These are phyloP conservation scores for Chrysolina oricalcia DNA, from an alignment of 2,888 invertebrate genomes.

Conservation along the genomic window DNA sequence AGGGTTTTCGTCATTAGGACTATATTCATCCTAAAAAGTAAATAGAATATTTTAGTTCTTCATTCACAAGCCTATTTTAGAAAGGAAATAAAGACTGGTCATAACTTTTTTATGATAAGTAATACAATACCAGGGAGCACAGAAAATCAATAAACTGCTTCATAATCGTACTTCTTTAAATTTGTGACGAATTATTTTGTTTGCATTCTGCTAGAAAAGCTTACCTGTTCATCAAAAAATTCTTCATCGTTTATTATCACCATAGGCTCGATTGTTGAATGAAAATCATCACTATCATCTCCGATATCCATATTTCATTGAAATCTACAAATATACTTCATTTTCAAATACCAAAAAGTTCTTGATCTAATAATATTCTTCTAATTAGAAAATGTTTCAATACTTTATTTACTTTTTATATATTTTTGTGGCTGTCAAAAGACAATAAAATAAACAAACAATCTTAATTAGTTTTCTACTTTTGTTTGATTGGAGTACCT, in stretches of 20 bases:
- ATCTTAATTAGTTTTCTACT: slow-evolving; percentile 52
- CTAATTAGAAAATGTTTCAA: not conserved
- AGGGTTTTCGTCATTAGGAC: slow-evolving; percentile 33
- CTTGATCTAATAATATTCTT: not conserved
- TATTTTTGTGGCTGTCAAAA: slow-evolving; percentile 35
- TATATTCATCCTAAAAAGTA: slow-evolving; percentile 27
- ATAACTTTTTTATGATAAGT: slow-evolving; percentile 10
- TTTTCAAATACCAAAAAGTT: not conserved
- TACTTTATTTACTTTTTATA: slow-evolving; percentile 36
- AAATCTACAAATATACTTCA: slow-evolving; percentile 45
- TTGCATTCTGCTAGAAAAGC: slow-evolving; percentile 34
- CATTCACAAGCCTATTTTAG: no score
- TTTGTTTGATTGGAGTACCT: slow-evolving; percentile 46
- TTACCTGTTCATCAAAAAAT: slow-evolving; percentile 54
- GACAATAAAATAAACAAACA: slow-evolving; percentile 63
- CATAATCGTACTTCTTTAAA: not conserved
- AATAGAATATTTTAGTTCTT: no score
- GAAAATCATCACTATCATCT: slow-evolving; percentile 59
- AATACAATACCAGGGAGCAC: slow-evolving; percentile 28
- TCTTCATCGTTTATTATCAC: slow-evolving; percentile 65
- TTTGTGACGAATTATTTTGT: not conserved
- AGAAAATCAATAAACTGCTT: not conserved
- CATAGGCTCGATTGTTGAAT: slow-evolving; percentile 64
- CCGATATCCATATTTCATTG: slow-evolving; percentile 56
- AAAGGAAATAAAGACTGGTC: not conserved